These are phyloP conservation scores for Cryptoblepharus egeriae DNA, from an alignment of 2,797 vertebrate species.

Conservation along the genomic window DNA sequence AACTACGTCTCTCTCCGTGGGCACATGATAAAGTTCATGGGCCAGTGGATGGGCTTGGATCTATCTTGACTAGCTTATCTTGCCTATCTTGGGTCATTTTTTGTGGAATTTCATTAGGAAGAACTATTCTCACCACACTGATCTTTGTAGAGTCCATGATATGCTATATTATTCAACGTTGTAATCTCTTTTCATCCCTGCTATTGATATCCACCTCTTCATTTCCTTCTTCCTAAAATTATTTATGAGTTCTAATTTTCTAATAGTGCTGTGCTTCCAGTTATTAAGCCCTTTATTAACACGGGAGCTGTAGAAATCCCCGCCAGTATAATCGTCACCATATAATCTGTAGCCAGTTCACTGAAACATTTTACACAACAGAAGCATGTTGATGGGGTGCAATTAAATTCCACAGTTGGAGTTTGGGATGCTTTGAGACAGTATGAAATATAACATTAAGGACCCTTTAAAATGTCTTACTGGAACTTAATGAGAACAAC, in stretches of 20 bases:
- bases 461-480: constrained; percentile 22
- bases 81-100: too few relatives aligned
- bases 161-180: background rate
- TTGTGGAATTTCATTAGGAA: background rate
- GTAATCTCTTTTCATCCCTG: background rate
- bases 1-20: background rate
- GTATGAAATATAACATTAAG: constrained; percentile 6
- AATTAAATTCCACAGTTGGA: constrained; percentile 16
- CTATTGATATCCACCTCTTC: background rate
- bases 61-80: background rate
- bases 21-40: background rate
- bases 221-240: constrained; percentile 19
- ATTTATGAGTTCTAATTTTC: constrained; percentile 23
- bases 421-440: background rate
- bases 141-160: background rate
- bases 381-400: background rate
- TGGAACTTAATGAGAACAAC: constrained; percentile 31
- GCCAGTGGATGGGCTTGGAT: too few relatives aligned
- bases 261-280: background rate
- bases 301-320: background rate
- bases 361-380: constrained; percentile 5
- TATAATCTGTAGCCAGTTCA: background rate
- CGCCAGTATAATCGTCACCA: background rate
- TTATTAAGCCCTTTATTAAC: constrained; percentile 6
- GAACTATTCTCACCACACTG: background rate